Evolutionary conservation across 2,797 vertebrate genomes (phyloP), one percentile per base, ranked within the genome.

Genomic region (Takifugu ocellatus): DNA sequence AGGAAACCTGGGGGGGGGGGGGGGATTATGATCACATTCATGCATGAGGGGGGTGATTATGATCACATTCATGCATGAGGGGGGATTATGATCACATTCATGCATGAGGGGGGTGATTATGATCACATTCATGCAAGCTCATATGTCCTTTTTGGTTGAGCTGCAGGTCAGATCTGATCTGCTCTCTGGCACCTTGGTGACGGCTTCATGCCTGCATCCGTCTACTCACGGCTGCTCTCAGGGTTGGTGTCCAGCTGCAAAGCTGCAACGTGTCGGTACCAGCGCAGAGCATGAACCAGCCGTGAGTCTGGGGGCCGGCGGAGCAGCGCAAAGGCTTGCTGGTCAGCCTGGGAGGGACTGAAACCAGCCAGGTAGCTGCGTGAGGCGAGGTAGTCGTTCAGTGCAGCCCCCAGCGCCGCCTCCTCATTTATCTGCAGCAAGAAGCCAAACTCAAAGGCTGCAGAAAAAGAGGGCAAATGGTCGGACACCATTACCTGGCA

Each of bases 361-460:
- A 93, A 94, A 71, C 95, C 95, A 54, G 91, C 92, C 90, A 99
- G 88, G 91, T 98, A 98, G 93, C 96, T 98, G 90, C 95, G 94
- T 49, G 90, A 89, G 91, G 92, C 91, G 78, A 97, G 93, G 92
- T 95, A 94, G 84, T 93, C 89, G 59, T 97, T 92, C 90, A 98
- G 88, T 78, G 94, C 94, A 84, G 62, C 90, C 56, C 89, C 87
- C 87, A 94, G 90, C 85, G 85, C 87, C 58, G 89, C 87, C 82
- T 93, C 93, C 69, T 94, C 94, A 61, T 87, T 92, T 89, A 95
- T 92, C 88, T 89, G 89, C 70, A 95, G 93, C 90, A 96, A 91
- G 91, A 85, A 93, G 88, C 82, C 93, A 92, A 86, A 93, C 87
- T 89, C 92, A 82, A 92, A 92, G 92, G 92, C 96, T 97, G 96